phyloP scores from a whole-genome alignment of 2,888 invertebrate genomes.

The Lysandra coridon region DNA sequence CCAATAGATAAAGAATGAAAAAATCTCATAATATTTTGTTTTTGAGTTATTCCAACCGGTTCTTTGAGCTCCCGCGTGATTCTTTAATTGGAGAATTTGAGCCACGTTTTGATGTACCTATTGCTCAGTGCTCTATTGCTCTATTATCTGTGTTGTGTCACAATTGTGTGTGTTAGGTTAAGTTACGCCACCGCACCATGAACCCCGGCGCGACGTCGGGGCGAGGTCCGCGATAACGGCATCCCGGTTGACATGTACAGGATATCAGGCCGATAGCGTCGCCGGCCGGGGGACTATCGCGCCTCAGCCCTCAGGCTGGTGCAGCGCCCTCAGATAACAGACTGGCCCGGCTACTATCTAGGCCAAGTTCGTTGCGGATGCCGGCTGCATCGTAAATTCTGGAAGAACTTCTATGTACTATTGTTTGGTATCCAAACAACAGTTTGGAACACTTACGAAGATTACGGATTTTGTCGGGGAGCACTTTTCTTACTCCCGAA shows the following conservation, averaged over 20 bases:
- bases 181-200: background rate
- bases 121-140: background rate
- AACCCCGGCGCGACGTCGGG: background rate
- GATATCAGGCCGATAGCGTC: background rate
- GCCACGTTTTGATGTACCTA: background rate
- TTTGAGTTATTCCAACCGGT: no score
- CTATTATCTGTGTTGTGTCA: background rate
- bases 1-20: no score
- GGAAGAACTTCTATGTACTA: background rate
- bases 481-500: background rate
- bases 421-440: background rate
- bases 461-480: background rate
- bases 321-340: constrained; percentile 9
- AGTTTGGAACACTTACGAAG: no score
- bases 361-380: background rate
- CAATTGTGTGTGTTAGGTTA: background rate
- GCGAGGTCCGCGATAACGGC: background rate
- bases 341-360: background rate
- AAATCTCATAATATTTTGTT: no score
- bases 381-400: background rate
- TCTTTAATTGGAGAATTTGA: background rate
- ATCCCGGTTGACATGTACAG: constrained; percentile 5
- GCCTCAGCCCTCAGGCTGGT: background rate
- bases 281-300: background rate
- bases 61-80: no score